Percentiles rank a stretch among this genome's conserved stretches.
Conservation (phyloP, 2,888 invertebrate species). For the Drosophila sordidapex region DNA sequence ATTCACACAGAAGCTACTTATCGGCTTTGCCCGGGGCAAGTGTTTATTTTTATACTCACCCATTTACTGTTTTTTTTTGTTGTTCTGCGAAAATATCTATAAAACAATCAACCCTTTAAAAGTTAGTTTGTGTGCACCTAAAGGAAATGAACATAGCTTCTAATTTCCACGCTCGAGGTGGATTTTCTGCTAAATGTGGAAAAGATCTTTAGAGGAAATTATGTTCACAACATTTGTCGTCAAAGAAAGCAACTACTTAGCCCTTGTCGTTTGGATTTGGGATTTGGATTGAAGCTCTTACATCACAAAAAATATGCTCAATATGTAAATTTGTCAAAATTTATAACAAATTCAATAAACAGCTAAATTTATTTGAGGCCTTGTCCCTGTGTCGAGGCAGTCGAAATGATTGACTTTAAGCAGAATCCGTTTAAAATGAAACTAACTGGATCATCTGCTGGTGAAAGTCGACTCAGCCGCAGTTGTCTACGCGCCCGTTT, state of each 20-base stretch:
- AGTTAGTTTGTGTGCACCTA: neutral
- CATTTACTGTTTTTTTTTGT: neutral
- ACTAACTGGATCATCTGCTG: constrained; percentile 65
- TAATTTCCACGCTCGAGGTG: neutral
- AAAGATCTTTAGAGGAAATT: neutral
- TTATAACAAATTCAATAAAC: neutral
- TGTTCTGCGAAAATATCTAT: neutral
- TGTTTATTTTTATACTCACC: constrained; percentile 7
- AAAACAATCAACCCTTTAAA: neutral
- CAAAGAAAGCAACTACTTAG: neutral
- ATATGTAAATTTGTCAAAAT: neutral
- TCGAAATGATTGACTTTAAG: constrained; percentile 82
- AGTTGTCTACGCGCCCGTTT: constrained; percentile 82
- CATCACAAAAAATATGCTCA: neutral
- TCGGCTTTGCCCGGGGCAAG: constrained; percentile 6
- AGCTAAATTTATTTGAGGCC: constrained; percentile 48
- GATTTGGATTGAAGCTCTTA: neutral
- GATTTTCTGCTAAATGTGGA: neutral
- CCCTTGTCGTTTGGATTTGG: neutral
- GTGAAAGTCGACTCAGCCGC: constrained; percentile 80
- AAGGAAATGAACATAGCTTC: neutral
- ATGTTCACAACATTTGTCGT: too few species aligned
- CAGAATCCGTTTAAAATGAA: constrained; percentile 84
- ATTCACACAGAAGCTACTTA: neutral
- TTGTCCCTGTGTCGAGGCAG: constrained; percentile 40